Base-by-base conservation (phyloP, 1,140 invertebrate genomes). In the Caenorhabditis inopinata region DNA sequence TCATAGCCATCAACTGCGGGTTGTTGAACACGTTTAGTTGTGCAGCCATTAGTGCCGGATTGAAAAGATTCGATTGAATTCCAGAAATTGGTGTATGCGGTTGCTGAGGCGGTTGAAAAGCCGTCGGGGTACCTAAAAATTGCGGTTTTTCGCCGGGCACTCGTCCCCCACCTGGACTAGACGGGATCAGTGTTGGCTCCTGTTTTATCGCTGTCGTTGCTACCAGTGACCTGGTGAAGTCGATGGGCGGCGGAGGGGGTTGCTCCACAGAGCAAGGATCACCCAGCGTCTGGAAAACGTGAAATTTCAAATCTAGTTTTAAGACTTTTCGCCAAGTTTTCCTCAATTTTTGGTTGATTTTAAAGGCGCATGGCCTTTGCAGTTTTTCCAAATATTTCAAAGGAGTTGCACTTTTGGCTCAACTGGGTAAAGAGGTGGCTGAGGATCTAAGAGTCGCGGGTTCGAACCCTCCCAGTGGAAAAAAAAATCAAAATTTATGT, bases 21-120 rank as follows among this genome's bases (percentile, higher is more conserved):
- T 78, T 79, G 42, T 32, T 82, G 75, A 83, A 79, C 81, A 83
- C 46, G 16, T 49, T 49, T 11, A 83, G 73, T 27, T 83, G 82
- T 2, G 82, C 82, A 6, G 82, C 82, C 82, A 83, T 83, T n/a
- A 83, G 14, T 18, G 82, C 79, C 4, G 82, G 82, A 47, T 81
- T 83, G 68, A 83, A 77, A 7, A 68, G 7, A n/a, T 68, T 29
- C 32, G 16, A 32, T 21, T 68, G 58, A 29, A 68, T 38, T 9
- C 32, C n/a, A 14, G 58, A 32, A 6, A 58, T 32, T 3, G 51
- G 51, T 18, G 51, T 58, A 6, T 58, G 25, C 18, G 51, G 3
- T 29, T 58, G 51, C 14, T 38, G 29, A 2, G 58, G 58, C 5
- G 58, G 58, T 68, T 68, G 58, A 32, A 68, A 68, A 3, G 58